Conservation (phyloP, 2,113 vertebrate genomes). For the Syrrhaptes paradoxus region DNA sequence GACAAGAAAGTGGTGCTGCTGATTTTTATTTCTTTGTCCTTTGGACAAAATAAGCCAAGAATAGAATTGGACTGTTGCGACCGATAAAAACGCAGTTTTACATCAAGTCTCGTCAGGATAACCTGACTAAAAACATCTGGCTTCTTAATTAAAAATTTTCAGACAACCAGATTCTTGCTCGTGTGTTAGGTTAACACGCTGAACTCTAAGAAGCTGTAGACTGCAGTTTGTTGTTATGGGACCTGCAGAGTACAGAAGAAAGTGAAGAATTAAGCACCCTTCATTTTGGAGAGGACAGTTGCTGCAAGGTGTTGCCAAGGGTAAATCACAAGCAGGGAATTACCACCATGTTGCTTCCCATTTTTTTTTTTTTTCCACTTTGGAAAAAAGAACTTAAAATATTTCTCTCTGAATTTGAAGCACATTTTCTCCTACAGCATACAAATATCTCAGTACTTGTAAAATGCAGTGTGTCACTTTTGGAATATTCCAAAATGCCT, state of each 20-base stretch:
- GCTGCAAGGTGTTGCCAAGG: slow-evolving; percentile 76
- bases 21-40: slow-evolving; percentile 84
- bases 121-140: slow-evolving; percentile 82
- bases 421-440: neutral
- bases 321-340: slow-evolving; percentile 64
- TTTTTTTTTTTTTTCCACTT: neutral
- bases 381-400: neutral
- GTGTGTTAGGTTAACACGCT: slow-evolving; percentile 81
- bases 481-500: slow-evolving; percentile 44
- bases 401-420: neutral
- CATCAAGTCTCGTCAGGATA: slow-evolving; percentile 79
- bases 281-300: slow-evolving; percentile 69
- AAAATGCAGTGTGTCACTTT: slow-evolving; percentile 14
- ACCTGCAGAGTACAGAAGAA: slow-evolving; percentile 92
- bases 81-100: slow-evolving; percentile 81
- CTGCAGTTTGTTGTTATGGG: slow-evolving; percentile 99
- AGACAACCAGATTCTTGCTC: slow-evolving; percentile 85
- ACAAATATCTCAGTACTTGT: slow-evolving; percentile 13
- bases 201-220: slow-evolving; percentile 92
- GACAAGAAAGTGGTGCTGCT: slow-evolving; percentile 81
- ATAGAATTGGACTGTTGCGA: slow-evolving; percentile 79
- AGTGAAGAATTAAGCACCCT: slow-evolving; percentile 85
- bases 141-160: slow-evolving; percentile 81
- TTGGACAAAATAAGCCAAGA: slow-evolving; percentile 86
- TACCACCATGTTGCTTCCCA: slow-evolving; percentile 76